phyloP scores from a whole-genome alignment of 2,888 invertebrate genomes.

The Scaptomyza caliginosa region DNA sequence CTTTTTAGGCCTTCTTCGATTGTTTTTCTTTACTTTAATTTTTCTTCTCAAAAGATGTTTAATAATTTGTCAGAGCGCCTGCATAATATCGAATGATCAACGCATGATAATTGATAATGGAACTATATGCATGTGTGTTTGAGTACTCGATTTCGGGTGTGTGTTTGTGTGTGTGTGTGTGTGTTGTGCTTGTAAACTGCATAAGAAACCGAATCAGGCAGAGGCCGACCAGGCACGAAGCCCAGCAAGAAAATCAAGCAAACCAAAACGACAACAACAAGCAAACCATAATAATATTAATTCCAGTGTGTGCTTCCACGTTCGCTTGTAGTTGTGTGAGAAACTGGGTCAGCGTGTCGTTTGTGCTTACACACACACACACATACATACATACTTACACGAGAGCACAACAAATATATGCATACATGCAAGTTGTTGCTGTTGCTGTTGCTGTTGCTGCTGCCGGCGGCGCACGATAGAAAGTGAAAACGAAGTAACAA shows the following conservation, averaged over 20 bases:
- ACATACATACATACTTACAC: conserved; percentile 20
- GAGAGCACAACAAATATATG: conserved; percentile 59
- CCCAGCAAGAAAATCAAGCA: conserved; percentile 73
- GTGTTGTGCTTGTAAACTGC: conserved; percentile 49
- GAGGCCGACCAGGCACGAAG: conserved; percentile 57
- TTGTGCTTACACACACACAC: conserved; percentile 55
- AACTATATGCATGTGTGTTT: conserved; percentile 28
- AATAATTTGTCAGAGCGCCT: conserved; percentile 57
- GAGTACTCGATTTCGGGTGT: conserved; percentile 14
- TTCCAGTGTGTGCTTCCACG: conserved; percentile 78
- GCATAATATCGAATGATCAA: conserved; percentile 58
- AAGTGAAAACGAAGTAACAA: conserved; percentile 72
- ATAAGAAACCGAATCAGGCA: conserved; percentile 63
- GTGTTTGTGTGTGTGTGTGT: conserved; percentile 26
- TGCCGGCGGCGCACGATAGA: conserved; percentile 68
- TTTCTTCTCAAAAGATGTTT: conserved; percentile 29
- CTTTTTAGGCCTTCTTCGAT: conserved; percentile 2
- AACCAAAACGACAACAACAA: conserved; percentile 58
- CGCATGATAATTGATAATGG: conserved; percentile 70
- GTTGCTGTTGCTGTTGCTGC: conserved; percentile 31
- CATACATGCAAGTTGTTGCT: conserved; percentile 65
- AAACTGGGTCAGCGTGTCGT: conserved; percentile 83
- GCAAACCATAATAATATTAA: conserved; percentile 77
- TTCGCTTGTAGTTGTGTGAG: conserved; percentile 70
- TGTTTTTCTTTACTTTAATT: conserved; percentile 27